Conservation (phyloP, 1,140 invertebrate species). For the Hyposmocoma kahamanoa region DNA sequence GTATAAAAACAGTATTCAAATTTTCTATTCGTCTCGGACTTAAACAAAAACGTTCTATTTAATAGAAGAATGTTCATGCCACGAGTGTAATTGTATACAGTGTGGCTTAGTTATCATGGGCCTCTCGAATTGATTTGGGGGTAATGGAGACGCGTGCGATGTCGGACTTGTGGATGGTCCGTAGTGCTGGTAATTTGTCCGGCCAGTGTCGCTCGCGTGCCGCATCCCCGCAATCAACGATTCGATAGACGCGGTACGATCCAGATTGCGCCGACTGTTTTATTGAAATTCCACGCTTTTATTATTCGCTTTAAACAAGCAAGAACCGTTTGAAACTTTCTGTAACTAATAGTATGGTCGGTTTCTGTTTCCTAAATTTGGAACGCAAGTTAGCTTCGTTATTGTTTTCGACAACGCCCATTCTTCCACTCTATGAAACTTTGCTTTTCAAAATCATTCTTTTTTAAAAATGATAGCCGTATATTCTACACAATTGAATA, state of each 20-base stretch:
- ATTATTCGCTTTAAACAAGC: slow-evolving; percentile 8
- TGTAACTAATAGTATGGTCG: no score
- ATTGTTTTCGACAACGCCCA: no score
- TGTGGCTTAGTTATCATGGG: slow-evolving; percentile 22
- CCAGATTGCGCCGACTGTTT: slow-evolving; percentile 17
- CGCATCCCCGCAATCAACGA: slow-evolving; percentile 35
- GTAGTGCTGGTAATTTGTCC: slow-evolving; percentile 19
- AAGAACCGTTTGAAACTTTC: slow-evolving; percentile 17
- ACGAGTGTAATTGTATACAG: slow-evolving; percentile 39
- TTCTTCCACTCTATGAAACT: no score
- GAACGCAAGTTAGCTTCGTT: no score
- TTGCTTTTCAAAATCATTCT: no score
- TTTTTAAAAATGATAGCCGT: no score
- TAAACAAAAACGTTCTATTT: slow-evolving; percentile 72
- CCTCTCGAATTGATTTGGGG: slow-evolving; percentile 59
- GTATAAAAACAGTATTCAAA: slow-evolving; percentile 66
- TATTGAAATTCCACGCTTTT: slow-evolving; percentile 24
- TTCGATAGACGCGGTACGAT: slow-evolving; percentile 32
- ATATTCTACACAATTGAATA: no score
- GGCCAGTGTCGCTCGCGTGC: slow-evolving; percentile 34
- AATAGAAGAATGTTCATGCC: slow-evolving; percentile 56
- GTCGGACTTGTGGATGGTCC: slow-evolving; percentile 25
- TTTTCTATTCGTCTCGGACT: slow-evolving; percentile 65
- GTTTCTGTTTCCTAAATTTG: no score
- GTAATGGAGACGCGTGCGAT: slow-evolving; percentile 47